phyloP scores from a whole-genome alignment of 2,888 invertebrate genomes.

The Pollenia angustigena region DNA sequence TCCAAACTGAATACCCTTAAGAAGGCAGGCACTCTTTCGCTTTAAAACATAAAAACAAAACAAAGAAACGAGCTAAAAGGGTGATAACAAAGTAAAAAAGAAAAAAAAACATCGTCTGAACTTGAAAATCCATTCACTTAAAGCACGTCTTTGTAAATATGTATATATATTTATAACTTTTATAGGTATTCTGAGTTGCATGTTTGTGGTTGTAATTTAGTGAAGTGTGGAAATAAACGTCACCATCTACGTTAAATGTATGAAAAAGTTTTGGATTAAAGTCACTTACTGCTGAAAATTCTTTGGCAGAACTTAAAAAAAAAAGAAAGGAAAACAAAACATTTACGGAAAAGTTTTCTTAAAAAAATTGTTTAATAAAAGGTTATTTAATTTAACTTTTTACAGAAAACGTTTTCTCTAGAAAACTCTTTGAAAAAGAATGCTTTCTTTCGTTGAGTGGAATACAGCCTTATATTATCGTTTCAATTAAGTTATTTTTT shows the following conservation, averaged over 20 bases:
- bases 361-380: no score
- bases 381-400: no score
- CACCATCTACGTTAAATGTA: constrained; percentile 4
- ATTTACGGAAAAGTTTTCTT: no score
- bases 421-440: no score
- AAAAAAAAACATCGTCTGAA: constrained; percentile 54
- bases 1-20: neutral
- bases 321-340: no score
- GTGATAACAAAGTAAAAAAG: constrained; percentile 32
- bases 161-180: constrained; percentile 2
- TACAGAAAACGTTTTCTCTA: no score
- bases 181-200: neutral
- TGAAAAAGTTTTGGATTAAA: neutral
- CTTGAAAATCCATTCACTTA: constrained; percentile 68
- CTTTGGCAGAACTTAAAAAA: no score
- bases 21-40: neutral
- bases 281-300: no score
- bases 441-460: no score
- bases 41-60: constrained; percentile 24
- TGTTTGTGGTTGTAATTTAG: neutral
- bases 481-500: no score
- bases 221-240: neutral
- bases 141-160: constrained; percentile 64
- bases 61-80: constrained; percentile 45
- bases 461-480: no score